Evolutionary conservation across 2,113 vertebrate genomes (phyloP).

Genomic region (Aphyosemion australe): DNA sequence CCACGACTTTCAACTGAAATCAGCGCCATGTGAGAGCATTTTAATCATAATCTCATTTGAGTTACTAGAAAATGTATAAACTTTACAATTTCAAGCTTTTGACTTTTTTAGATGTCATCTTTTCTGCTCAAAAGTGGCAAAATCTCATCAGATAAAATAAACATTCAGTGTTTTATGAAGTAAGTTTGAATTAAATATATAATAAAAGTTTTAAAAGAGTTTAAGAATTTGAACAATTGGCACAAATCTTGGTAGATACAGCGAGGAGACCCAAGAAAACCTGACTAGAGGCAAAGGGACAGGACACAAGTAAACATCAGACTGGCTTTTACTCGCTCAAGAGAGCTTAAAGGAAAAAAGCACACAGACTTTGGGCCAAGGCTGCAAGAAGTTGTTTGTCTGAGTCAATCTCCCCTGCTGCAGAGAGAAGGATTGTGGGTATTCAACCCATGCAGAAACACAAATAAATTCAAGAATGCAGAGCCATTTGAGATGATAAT

Average conservation of each 20-base stretch:
- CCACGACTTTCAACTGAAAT: conserved; percentile 52
- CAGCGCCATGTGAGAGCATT: conserved; percentile 11
- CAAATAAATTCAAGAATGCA: background rate
- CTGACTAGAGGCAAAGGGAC: background rate
- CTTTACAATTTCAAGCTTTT: too few relatives aligned
- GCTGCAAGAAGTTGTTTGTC: background rate
- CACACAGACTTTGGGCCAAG: background rate
- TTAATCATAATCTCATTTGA: background rate
- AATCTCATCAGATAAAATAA: background rate
- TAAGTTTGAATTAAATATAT: background rate
- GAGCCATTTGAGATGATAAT: background rate
- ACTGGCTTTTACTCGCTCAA: background rate
- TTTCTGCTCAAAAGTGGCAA: background rate
- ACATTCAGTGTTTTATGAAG: too few relatives aligned
- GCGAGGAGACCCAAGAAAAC: background rate
- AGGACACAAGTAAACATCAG: background rate
- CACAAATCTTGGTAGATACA: background rate
- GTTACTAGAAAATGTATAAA: background rate
- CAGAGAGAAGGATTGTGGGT: background rate
- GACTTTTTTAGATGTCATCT: too few relatives aligned
- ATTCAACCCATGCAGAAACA: background rate
- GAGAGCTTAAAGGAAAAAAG: too few relatives aligned
- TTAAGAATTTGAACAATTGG: background rate
- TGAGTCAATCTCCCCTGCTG: background rate
- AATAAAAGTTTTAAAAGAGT: background rate